Evolutionary conservation across 2,113 vertebrate species (phyloP), one percentile per base, ranked within the genome.

Genomic region (Amphiprion ocellaris): DNA sequence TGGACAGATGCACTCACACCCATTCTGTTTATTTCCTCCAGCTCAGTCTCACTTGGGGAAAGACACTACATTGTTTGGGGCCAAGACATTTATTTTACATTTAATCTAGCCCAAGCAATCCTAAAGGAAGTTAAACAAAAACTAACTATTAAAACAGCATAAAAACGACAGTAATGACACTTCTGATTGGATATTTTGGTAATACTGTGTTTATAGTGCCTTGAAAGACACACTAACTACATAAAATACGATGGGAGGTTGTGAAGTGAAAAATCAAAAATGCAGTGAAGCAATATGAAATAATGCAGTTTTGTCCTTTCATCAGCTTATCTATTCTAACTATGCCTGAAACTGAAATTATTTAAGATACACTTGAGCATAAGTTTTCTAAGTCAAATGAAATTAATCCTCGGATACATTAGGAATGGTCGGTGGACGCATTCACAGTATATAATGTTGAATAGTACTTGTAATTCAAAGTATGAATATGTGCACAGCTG

Each of bases 1-100:
- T 84, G 65, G 69, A 83, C 53, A 49, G 74, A 83, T 78, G 74
- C 79, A 77, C 41, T 84, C 62, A 77, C 70, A 82, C 26, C 74
- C 21, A 58, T 61, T 82, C 58, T 50, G 30, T 46, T 71, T 19
- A 44, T 30, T 59, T 15, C 17, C 28, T 41, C 56, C 23, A 55
- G 14, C 65, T 71, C 24, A 41, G 58, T 53, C 26, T 61, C 5
- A 62, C 12, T 67, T 46, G 41, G 79, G 52, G 41, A 72, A 80
- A 55, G 10, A 69, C 11, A 37, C 1, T n/a, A 26, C 26, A 44
- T 26, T 63, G 10, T 69, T 37, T 53, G 5, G 41, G 17, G 8
- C 37, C 33, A 69, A 77, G 44, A 54, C 1, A 65, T 17, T 21
- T 26, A 3, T n/a, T 24, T 28, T 54, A 52, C n/a, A 56, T 37